phyloP scores from a whole-genome alignment of 2,888 invertebrate species.

The Scelioninae gen. 2 region DNA sequence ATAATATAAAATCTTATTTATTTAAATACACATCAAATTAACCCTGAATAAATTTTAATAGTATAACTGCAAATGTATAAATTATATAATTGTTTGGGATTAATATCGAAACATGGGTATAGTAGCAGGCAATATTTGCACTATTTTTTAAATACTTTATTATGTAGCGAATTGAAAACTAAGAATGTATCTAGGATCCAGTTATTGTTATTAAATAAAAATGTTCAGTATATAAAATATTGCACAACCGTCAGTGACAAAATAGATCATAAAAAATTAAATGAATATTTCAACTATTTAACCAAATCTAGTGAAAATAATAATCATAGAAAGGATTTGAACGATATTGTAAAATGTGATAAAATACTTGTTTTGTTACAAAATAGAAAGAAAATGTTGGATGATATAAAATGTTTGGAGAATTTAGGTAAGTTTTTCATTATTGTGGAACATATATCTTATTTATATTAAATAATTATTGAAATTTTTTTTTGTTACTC shows the following conservation, averaged over 20 bases:
- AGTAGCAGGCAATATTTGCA: background rate
- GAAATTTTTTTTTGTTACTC: too few species aligned
- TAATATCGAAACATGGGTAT: background rate
- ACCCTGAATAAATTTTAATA: too few species aligned
- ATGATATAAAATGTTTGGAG: conserved; percentile 80
- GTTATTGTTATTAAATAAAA: background rate
- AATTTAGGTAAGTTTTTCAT: conserved; percentile 79
- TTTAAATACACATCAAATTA: too few species aligned
- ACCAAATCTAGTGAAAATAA: background rate
- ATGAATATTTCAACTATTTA: conserved; percentile 28
- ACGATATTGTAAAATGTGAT: background rate
- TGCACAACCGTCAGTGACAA: background rate
- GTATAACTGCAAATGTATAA: background rate
- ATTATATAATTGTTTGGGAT: background rate
- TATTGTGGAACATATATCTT: too few species aligned
- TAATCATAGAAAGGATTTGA: background rate
- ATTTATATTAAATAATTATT: too few species aligned
- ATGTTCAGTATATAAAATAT: conserved; percentile 8
- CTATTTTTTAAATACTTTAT: background rate
- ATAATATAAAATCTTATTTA: background rate
- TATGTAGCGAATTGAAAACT: conserved; percentile 1
- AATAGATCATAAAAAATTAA: conserved; percentile 1
- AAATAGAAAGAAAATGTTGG: conserved; percentile 78
- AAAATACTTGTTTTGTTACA: conserved; percentile 75
- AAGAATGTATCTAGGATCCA: background rate